A percentile compares a stretch with the other conserved stretches of the same genome.
Evolutionary conservation across 2,113 vertebrate species (phyloP).

Genomic region (Equus quagga): DNA sequence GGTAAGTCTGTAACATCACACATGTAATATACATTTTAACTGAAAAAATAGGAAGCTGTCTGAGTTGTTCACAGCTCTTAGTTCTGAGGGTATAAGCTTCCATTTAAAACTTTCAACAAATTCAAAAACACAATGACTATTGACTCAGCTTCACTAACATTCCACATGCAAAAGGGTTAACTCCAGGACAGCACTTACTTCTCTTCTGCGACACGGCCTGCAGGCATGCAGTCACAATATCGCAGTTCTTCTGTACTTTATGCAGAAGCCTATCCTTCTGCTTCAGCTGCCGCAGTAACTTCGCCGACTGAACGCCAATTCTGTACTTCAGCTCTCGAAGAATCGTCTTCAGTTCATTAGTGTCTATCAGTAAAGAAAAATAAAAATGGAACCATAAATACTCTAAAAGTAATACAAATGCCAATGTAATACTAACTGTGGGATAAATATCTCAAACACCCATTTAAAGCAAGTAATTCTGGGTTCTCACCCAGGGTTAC

Average conservation of each 20-base stretch:
- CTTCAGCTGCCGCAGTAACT: conserved; percentile 95
- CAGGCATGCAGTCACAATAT: conserved; percentile 96
- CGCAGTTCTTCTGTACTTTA: conserved; percentile 95
- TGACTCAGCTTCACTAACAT: background rate
- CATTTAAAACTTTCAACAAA: background rate
- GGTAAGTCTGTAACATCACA: background rate
- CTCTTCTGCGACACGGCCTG: conserved; percentile 97
- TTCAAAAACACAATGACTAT: background rate
- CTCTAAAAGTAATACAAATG: conserved; percentile 20
- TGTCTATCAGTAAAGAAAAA: conserved; percentile 86
- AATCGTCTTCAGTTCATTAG: conserved; percentile 90
- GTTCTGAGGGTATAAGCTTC: background rate
- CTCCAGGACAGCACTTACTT: conserved; percentile 87
- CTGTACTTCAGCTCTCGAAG: conserved; percentile 93
- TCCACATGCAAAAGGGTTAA: background rate
- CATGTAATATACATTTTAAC: background rate
- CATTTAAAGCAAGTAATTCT: background rate
- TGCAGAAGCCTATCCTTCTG: conserved; percentile 93
- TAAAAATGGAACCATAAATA: background rate
- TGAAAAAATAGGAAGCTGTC: background rate
- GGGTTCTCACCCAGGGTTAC: background rate
- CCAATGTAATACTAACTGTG: background rate
- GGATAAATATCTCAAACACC: background rate
- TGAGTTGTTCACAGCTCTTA: background rate
- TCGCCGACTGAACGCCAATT: conserved; percentile 93